phyloP scores from a whole-genome alignment of 2,113 vertebrate genomes.

The Astur gentilis region DNA sequence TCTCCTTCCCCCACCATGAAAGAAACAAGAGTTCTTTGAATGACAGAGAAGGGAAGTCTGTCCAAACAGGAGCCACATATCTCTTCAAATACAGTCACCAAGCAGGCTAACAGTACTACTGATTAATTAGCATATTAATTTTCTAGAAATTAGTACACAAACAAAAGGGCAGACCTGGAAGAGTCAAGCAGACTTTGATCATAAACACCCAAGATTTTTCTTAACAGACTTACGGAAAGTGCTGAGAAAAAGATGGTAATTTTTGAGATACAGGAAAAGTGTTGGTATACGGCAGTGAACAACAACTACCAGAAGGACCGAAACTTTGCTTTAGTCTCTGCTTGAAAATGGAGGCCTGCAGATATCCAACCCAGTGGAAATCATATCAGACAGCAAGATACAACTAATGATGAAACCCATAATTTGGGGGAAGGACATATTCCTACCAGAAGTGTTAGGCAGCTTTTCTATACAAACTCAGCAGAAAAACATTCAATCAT shows the following conservation, averaged over 20 bases:
- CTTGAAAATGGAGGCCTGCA: background rate
- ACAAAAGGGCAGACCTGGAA: background rate
- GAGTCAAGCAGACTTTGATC: background rate
- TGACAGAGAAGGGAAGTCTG: background rate
- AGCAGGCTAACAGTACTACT: background rate
- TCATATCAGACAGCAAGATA: background rate
- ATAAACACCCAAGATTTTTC: background rate
- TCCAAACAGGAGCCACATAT: background rate
- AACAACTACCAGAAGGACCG: background rate
- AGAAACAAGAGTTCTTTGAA: background rate
- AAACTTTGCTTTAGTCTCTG: background rate
- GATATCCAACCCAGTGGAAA: background rate
- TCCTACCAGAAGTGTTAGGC: background rate
- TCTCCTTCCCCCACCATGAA: background rate
- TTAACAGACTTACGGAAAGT: background rate
- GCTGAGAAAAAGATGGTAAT: background rate
- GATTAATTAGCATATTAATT: background rate
- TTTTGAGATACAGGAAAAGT: background rate
- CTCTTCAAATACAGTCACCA: background rate
- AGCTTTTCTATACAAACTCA: background rate
- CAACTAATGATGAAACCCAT: background rate
- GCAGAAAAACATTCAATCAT: background rate
- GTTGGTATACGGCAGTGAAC: fast-evolving
- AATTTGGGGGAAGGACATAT: background rate
- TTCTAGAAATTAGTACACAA: background rate